Conservation (phyloP, 2,797 vertebrate species). For the Acrossocheilus fasciatus region DNA sequence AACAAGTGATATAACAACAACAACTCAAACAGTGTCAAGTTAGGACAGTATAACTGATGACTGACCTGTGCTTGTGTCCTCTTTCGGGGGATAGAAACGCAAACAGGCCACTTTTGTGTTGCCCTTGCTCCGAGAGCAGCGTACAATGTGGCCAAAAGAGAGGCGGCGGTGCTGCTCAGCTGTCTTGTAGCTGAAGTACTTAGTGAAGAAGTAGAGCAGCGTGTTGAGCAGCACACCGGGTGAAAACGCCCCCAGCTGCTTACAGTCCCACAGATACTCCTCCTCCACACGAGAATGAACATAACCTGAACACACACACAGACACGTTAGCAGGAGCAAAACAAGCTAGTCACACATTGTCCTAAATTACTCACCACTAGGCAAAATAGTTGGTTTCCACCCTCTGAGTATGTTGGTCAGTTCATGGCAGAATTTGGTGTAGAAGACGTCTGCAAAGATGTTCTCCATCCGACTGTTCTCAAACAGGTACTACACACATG, state of each 20-base stretch:
- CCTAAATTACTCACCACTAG: constrained; percentile 84
- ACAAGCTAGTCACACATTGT: background rate
- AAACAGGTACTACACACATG: constrained; percentile 87
- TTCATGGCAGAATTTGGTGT: constrained; percentile 91
- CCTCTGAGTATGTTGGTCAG: constrained; percentile 89
- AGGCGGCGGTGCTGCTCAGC: constrained; percentile 93
- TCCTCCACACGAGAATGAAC: constrained; percentile 96
- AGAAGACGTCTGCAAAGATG: constrained; percentile 97
- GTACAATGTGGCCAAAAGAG: constrained; percentile 95
- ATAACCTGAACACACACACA: constrained; percentile 78
- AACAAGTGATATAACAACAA: background rate
- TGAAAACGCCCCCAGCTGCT: constrained; percentile 96
- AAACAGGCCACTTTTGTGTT: constrained; percentile 91
- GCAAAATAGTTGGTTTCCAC: constrained; percentile 90
- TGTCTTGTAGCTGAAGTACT: constrained; percentile 92
- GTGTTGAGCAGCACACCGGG: constrained; percentile 98
- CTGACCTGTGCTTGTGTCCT: constrained; percentile 71
- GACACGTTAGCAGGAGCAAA: background rate
- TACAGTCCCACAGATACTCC: constrained; percentile 96
- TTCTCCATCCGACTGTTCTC: constrained; percentile 98
- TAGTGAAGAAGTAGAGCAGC: constrained; percentile 97
- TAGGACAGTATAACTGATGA: background rate
- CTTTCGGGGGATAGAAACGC: constrained; percentile 90
- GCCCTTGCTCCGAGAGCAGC: constrained; percentile 88
- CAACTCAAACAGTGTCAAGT: constrained; percentile 6